Evolutionary conservation across 1,140 invertebrate genomes (phyloP).

Genomic region (Bactericera cockerelli): DNA sequence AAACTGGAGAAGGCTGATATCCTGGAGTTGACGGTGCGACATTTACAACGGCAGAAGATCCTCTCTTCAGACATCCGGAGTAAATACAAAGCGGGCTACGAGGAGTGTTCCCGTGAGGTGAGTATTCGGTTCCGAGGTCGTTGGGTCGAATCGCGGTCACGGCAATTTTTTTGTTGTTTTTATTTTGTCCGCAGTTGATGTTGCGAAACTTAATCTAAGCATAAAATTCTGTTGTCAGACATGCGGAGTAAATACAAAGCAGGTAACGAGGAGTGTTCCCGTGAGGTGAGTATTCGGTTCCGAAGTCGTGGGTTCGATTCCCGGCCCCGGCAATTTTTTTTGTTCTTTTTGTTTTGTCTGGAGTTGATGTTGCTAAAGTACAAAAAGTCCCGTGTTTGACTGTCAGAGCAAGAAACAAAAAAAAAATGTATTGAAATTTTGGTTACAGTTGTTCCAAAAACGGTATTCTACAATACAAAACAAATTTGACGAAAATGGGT

Average conservation of each 20-base stretch:
- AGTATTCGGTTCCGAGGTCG: constrained; percentile 22
- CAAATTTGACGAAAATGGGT: too few species aligned
- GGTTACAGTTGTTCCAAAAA: too few species aligned
- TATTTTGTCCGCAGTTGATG: constrained; percentile 78
- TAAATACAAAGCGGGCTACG: constrained; percentile 55
- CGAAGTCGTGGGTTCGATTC: too few species aligned
- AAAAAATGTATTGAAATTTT: too few species aligned
- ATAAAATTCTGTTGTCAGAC: constrained; percentile 44
- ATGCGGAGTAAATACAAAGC: constrained; percentile 43
- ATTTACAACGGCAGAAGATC: constrained; percentile 57
- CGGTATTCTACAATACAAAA: too few species aligned
- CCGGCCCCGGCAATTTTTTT: neutral
- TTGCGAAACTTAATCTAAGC: constrained; percentile 68
- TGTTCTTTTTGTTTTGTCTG: too few species aligned
- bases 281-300: constrained; percentile 39
- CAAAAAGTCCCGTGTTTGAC: too few species aligned
- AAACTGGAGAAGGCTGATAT: constrained; percentile 88
- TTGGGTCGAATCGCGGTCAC: too few species aligned
- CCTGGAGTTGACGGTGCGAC: constrained; percentile 75
- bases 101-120: constrained; percentile 64
- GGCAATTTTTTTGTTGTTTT: neutral
- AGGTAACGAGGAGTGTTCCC: constrained; percentile 65
- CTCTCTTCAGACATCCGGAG: constrained; percentile 39
- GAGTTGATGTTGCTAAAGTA: constrained; percentile 64
- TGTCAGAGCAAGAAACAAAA: too few species aligned